phyloP scores from a whole-genome alignment of 2,113 vertebrate genomes.

The Hepsetus odoe region DNA sequence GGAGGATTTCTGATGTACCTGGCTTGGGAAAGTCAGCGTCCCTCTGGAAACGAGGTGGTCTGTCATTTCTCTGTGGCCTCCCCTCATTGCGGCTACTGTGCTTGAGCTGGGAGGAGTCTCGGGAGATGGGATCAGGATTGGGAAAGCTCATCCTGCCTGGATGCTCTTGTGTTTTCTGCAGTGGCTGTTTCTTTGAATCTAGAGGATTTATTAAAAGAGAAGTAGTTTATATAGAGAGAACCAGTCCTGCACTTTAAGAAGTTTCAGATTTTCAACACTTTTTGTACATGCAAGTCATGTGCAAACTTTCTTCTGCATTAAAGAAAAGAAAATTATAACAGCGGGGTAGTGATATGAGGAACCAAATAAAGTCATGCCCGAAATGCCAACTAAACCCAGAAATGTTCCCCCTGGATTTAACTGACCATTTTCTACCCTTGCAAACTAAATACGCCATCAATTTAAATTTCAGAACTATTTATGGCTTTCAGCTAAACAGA shows the following conservation, averaged over 20 bases:
- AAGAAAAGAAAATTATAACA: background rate
- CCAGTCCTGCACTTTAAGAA: background rate
- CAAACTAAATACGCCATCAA: background rate
- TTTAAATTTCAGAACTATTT: conserved; percentile 2
- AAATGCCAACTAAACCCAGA: background rate
- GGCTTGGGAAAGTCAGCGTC: conserved; percentile 85
- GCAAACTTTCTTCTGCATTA: background rate
- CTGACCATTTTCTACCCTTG: background rate
- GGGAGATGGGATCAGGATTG: conserved; percentile 79
- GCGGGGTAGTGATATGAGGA: background rate
- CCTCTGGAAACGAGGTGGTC: conserved; percentile 91
- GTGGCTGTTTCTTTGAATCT: conserved; percentile 85
- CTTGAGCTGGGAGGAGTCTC: conserved; percentile 79
- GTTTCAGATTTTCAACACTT: background rate
- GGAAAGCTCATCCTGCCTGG: conserved; percentile 70
- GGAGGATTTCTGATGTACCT: conserved; percentile 63
- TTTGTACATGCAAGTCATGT: background rate
- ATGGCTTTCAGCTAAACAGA: background rate
- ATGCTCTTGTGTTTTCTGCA: conserved; percentile 77
- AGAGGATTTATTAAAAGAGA: conserved; percentile 57
- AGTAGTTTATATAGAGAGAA: background rate
- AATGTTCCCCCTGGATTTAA: conserved; percentile 6
- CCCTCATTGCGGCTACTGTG: conserved; percentile 81
- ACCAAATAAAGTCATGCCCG: background rate
- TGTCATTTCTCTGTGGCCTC: conserved; percentile 85